Percentiles rank a stretch among this genome's conserved stretches.
Evolutionary conservation across 1,140 invertebrate genomes (phyloP).

Genomic region (Wasmannia auropunctata): DNA sequence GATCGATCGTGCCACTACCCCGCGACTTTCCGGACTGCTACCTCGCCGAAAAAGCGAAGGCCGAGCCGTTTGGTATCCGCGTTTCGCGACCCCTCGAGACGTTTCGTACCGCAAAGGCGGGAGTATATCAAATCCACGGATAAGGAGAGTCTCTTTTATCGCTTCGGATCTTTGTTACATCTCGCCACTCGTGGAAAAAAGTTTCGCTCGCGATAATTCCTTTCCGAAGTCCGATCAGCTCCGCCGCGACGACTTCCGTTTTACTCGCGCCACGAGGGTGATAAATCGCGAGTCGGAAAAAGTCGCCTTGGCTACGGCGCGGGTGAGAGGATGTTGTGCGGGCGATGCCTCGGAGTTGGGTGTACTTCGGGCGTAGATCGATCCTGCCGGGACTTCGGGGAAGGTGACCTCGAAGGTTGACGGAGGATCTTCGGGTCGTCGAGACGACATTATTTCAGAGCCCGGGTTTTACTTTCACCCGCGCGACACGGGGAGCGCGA

Average conservation of each 20-base stretch:
- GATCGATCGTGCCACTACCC: constrained; percentile 53
- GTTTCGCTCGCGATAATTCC: background rate
- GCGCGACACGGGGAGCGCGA: constrained; percentile 19
- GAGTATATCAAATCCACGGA: background rate
- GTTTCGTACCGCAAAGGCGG: background rate
- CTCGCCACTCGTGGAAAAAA: background rate
- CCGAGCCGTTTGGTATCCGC: background rate
- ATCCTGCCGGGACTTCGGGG: constrained; percentile 20
- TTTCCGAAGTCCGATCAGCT: background rate
- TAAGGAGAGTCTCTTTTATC: background rate
- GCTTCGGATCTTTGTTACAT: background rate
- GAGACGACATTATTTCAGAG: constrained; percentile 70
- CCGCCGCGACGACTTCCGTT: constrained; percentile 7
- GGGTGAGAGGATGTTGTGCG: background rate
- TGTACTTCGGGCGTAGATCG: constrained; percentile 37
- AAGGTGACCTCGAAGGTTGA: constrained; percentile 66
- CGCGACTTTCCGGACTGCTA: background rate
- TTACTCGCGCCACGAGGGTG: background rate
- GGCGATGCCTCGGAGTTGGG: background rate
- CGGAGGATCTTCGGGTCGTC: constrained; percentile 48
- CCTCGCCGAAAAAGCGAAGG: background rate
- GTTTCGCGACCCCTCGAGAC: background rate
- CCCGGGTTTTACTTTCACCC: constrained; percentile 56
- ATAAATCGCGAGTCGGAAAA: constrained; percentile 34
- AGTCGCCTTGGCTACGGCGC: background rate